These are phyloP conservation scores for Acleris sparsana DNA, from an alignment of 2,888 invertebrate genomes.

Conservation along the genomic window DNA sequence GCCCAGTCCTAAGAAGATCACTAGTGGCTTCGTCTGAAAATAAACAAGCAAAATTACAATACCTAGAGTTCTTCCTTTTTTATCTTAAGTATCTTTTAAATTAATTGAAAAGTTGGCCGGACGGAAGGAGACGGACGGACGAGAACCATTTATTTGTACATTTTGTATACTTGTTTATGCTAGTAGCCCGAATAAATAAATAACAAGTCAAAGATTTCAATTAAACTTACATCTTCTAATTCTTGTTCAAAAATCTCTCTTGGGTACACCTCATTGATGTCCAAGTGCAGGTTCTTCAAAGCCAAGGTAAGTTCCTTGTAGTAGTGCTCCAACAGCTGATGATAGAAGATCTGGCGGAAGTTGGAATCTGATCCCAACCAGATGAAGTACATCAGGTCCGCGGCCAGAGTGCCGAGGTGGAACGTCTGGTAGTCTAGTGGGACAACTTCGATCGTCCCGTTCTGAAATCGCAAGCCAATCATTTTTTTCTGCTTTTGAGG, in stretches of 20 bases:
- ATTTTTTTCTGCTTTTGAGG: too few species aligned
- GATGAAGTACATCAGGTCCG: slow-evolving; percentile 10
- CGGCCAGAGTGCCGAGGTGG: neutral
- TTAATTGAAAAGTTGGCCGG: too few species aligned
- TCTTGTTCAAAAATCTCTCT: slow-evolving; percentile 12
- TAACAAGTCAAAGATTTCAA: neutral
- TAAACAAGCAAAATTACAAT: neutral
- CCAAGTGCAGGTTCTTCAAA: slow-evolving; percentile 9
- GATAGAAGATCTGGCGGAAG: slow-evolving; percentile 6
- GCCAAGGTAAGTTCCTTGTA: slow-evolving; percentile 2
- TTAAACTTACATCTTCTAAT: slow-evolving; percentile 3
- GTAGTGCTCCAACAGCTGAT: slow-evolving; percentile 9
- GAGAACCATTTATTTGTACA: too few species aligned
- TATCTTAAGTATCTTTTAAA: too few species aligned
- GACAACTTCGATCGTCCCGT: slow-evolving; percentile 45
- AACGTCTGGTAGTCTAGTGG: slow-evolving; percentile 39
- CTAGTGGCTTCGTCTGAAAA: slow-evolving; percentile 4
- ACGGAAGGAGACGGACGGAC: too few species aligned
- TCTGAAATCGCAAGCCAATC: slow-evolving; percentile 34
- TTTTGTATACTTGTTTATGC: too few species aligned
- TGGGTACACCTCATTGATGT: slow-evolving; percentile 6
- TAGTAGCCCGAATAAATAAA: neutral
- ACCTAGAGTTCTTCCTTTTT: neutral
- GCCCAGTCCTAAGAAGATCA: slow-evolving; percentile 6
- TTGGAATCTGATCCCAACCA: slow-evolving; percentile 8